Evolutionary conservation across 2,888 invertebrate genomes (phyloP), one percentile per base, ranked within the genome.

Genomic region (Cryptus viduatorius): DNA sequence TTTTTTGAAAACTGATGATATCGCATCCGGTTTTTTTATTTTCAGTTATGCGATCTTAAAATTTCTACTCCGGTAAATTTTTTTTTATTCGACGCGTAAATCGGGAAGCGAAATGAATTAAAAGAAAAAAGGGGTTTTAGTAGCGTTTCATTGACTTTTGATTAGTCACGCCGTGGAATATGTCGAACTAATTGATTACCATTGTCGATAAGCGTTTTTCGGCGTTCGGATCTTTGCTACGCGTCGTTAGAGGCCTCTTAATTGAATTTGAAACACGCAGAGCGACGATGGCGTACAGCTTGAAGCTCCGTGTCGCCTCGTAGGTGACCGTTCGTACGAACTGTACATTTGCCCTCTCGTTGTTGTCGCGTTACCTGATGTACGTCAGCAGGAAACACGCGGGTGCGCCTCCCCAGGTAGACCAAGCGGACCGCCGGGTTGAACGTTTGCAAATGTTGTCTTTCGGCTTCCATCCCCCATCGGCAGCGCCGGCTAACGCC

Each of bases 181-280:
- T 12, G 12, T 48, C n/a, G 14, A 1, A 4, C 12, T 48, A 8
- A 8, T n/a, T 8, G 53, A 53, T 53, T 16, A 4, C 53, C n/a
- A 16, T 16, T 8, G 5, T 1, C 5, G 16, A 4, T 53, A 53
- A 8, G 3, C 10, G 12, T 10, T 31, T 31, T 61, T 7, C 12
- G 3, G 1, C 29, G 31, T 29, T 31, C 29, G 12, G 48, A 46
- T 59, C 14, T 56, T n/a, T n/a, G 24, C 31, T 61, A 24, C 42
- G 59, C 1, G 7, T 56, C 56, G 14, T 46, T 16, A 42, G 59
- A 12, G 24, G 37, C 24, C n/a, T 31, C 73, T 81, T 75, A 75
- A 81, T 81, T 68, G 80, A 75, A 59, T 73, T 24, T 48, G 61
- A 81, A 75, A 75, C 68, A 68, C 31, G 67, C 7, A 2, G 67